Evolutionary conservation across 2,888 invertebrate species (phyloP).

Genomic region (Plebejus argus): DNA sequence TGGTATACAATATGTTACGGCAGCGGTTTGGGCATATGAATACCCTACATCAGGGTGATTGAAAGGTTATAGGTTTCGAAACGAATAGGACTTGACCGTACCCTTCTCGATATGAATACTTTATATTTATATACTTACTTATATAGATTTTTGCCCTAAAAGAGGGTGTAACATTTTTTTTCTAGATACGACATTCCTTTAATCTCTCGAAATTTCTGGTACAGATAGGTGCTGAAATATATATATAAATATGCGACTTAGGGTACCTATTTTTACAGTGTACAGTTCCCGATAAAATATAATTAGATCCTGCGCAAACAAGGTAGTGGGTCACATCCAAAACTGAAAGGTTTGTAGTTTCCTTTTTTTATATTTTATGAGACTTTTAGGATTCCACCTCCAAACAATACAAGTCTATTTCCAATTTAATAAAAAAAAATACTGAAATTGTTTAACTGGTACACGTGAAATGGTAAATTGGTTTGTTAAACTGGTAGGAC

Average conservation of each 20-base stretch:
- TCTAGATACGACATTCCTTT: background rate
- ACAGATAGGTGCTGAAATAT: too few relatives aligned
- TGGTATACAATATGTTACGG: constrained; percentile 24
- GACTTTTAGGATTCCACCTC: background rate
- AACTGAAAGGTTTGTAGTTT: background rate
- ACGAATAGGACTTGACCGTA: background rate
- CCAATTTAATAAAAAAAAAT: constrained; percentile 17
- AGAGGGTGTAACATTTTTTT: background rate
- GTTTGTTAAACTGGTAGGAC: constrained; percentile 26
- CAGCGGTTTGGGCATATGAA: constrained; percentile 4
- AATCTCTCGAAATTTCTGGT: background rate
- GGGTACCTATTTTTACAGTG: too few relatives aligned
- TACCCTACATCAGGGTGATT: constrained; percentile 7
- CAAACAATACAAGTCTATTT: background rate
- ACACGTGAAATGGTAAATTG: constrained; percentile 26
- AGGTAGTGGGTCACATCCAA: background rate
- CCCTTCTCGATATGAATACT: constrained; percentile 1
- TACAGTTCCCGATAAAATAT: too few relatives aligned
- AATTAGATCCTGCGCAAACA: background rate
- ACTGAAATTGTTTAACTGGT: background rate
- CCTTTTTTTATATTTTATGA: background rate
- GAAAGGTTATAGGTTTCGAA: constrained; percentile 1
- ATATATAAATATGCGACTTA: too few relatives aligned
- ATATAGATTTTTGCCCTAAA: background rate
- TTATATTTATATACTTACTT: background rate